Evolutionary conservation across 2,888 invertebrate species (phyloP).

Genomic region (Allophyes oxyacanthae): DNA sequence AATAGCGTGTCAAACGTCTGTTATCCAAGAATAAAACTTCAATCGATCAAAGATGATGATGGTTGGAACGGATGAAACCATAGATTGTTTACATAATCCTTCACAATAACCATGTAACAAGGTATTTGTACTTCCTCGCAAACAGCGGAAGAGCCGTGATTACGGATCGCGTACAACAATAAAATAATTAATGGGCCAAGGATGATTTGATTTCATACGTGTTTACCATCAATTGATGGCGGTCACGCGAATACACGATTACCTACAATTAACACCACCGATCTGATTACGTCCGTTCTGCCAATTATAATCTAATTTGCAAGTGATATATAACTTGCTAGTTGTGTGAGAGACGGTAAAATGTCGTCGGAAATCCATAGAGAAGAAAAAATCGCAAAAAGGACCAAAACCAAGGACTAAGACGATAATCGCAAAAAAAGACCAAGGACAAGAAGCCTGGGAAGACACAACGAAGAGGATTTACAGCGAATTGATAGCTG

Average conservation of each 20-base stretch:
- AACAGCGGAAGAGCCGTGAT: conserved; percentile 61
- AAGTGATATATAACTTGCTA: background rate
- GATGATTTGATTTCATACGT: conserved; percentile 48
- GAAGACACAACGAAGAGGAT: no score
- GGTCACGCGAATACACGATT: conserved; percentile 32
- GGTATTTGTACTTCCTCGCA: conserved; percentile 39
- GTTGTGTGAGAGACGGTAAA: no score
- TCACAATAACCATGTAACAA: no score
- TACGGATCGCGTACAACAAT: conserved; percentile 45
- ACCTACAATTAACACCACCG: conserved; percentile 20
- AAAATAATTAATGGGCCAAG: conserved; percentile 60
- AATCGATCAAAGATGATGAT: conserved; percentile 25
- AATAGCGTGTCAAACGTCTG: conserved; percentile 12
- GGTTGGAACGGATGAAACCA: background rate
- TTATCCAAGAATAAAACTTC: background rate
- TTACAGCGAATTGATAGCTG: no score
- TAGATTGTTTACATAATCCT: conserved; percentile 23
- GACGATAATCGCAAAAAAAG: no score
- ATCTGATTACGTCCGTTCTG: conserved; percentile 11
- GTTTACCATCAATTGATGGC: conserved; percentile 31
- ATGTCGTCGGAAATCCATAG: no score
- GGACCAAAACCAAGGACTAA: no score
- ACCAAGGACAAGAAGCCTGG: no score
- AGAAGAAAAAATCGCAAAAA: no score
- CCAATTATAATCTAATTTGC: conserved; percentile 25